Conservation (phyloP, 35 echinoderm and acorn worm genomes). For the Patiria miniata region DNA sequence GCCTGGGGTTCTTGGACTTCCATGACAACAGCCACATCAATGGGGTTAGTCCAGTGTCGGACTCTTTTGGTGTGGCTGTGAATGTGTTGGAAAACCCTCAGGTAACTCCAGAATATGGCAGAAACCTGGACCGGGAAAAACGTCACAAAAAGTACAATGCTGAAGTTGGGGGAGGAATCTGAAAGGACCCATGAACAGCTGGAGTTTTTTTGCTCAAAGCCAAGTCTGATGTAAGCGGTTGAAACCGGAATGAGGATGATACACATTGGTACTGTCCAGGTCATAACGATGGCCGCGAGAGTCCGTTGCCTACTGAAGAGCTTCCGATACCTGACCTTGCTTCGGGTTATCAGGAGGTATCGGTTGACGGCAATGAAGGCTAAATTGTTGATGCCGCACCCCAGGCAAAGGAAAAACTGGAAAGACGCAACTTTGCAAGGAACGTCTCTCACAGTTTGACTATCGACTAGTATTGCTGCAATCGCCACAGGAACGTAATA, state of each 20-base stretch:
- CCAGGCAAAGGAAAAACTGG: slow-evolving; percentile 43
- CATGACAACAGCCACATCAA: too few relatives aligned
- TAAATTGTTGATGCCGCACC: slow-evolving; percentile 55
- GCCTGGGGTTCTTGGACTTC: background rate
- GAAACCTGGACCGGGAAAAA: slow-evolving; percentile 19
- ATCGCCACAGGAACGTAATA: slow-evolving; percentile 33
- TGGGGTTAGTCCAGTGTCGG: background rate
- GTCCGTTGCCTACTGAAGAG: slow-evolving; percentile 38
- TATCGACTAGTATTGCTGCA: slow-evolving; percentile 24
- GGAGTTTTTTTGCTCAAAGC: slow-evolving; percentile 45
- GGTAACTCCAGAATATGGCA: background rate
- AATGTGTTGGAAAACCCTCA: background rate
- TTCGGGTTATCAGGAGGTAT: slow-evolving; percentile 39
- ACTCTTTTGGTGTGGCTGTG: background rate
- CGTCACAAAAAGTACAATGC: background rate
- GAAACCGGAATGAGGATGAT: slow-evolving; percentile 24
- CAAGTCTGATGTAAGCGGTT: slow-evolving; percentile 17
- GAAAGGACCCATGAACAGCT: slow-evolving; percentile 38
- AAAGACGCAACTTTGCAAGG: slow-evolving; percentile 31
- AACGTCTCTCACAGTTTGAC: background rate
- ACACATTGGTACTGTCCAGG: slow-evolving; percentile 34
- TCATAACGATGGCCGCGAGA: background rate
- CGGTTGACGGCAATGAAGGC: slow-evolving; percentile 63
- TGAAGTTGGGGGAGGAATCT: background rate
- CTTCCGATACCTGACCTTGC: slow-evolving; percentile 18